Percentiles rank a stretch among this genome's conserved stretches.
Evolutionary conservation across 1,140 invertebrate species (phyloP).

Genomic region (Eciton burchellii): DNA sequence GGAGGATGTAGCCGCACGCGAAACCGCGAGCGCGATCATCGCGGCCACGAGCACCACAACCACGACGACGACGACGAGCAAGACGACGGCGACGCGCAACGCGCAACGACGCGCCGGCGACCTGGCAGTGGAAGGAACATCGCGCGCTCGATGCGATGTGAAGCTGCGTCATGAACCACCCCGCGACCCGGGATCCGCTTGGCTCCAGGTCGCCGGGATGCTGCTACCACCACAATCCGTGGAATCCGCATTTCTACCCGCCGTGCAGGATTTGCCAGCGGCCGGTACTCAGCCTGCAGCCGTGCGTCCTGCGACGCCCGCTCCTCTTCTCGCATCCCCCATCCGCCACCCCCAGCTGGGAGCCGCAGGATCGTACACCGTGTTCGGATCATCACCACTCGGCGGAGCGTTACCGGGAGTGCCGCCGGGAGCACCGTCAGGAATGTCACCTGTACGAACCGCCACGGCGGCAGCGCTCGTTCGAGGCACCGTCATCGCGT

Average conservation of each 20-base stretch:
- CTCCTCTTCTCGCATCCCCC: slow-evolving; percentile 62
- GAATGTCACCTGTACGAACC: slow-evolving; percentile 33
- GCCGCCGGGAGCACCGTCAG: slow-evolving; percentile 1
- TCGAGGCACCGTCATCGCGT: slow-evolving; percentile 68
- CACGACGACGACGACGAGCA: slow-evolving; percentile 31
- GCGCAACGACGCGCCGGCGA: slow-evolving; percentile 26
- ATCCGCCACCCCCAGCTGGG: slow-evolving; percentile 42
- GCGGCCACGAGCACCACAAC: not conserved
- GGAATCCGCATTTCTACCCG: slow-evolving; percentile 81
- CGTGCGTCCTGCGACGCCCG: slow-evolving; percentile 70
- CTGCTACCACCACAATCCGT: slow-evolving; percentile 80
- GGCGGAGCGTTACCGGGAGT: slow-evolving; percentile 13
- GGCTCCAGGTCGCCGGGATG: slow-evolving; percentile 85
- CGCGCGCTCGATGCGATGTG: slow-evolving; percentile 79
- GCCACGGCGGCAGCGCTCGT: slow-evolving; percentile 57
- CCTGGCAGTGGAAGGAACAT: slow-evolving; percentile 38
- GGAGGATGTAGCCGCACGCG: slow-evolving; percentile 6
- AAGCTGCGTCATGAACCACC: slow-evolving; percentile 84
- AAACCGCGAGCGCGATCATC: too few species aligned
- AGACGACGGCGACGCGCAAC: not conserved
- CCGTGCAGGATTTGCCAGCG: slow-evolving; percentile 81
- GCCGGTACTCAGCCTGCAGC: slow-evolving; percentile 79
- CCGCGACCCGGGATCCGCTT: slow-evolving; percentile 84
- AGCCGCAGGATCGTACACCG: slow-evolving; percentile 41
- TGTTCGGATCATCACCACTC: not conserved